Evolutionary conservation across 2,888 invertebrate genomes (phyloP), one percentile per base, ranked within the genome.

Genomic region (Bursaphelenchus okinawaensis): DNA sequence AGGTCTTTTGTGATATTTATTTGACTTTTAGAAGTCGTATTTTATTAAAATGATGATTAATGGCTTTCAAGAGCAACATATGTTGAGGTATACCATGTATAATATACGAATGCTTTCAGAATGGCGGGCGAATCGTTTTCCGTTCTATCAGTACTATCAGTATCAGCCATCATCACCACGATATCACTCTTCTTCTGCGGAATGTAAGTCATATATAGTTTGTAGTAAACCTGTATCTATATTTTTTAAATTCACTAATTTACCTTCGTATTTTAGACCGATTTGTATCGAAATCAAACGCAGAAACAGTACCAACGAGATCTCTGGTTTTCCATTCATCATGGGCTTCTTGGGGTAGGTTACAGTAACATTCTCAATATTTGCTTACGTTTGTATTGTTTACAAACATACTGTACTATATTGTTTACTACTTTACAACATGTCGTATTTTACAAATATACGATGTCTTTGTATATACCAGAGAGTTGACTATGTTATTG

Each of bases 111-210:
- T n/a, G n/a, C n/a, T 71, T 72, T 63, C 60, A 72, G 73, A 28
- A 74, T 72, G 66, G 52, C 65, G 29, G 66, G 67, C 28, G 74
- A 75, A 51, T 60, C 75, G 19, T 29, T 72, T 24, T 68, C 74
- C 12, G 50, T 76, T 16, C 74, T 80, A 12, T 72, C 72, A 52
- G 63, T 77, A 22, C 71, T 80, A 24, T 78, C 77, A 19, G 57
- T 77, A 56, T 69, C 75, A 24, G 91, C 91, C 40, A 90, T 90
- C 55, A 84, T 89, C 67, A 89, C 89, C 70, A 91, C 91, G 19
- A 88, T 91, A 73, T 84, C 90, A 68, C 91, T 91, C 82, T 92
- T 91, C 87, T 85, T 92, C 75, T 89, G 91, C 67, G 92, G 92
- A 85, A 87, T 88, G 92, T 92, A 87, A 88, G 90, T 88, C 68